phyloP scores from a whole-genome alignment of 2,797 vertebrate species.

The Emys orbicularis region DNA sequence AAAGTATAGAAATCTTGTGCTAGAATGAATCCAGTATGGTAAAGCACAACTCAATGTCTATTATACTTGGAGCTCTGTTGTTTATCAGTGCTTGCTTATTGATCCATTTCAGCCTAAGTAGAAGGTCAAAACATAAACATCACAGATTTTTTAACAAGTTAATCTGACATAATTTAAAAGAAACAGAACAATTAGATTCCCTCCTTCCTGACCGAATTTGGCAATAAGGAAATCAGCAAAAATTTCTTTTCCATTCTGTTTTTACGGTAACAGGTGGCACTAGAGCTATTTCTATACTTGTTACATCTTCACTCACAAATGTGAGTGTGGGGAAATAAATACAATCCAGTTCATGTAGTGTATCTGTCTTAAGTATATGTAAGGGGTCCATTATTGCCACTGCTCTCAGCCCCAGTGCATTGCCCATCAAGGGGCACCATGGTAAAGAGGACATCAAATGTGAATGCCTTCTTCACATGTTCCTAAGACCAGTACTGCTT shows the following conservation, averaged over 20 bases:
- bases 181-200: not conserved
- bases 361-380: not conserved
- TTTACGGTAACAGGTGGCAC: not conserved
- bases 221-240: rapidly evolving
- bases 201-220: not conserved
- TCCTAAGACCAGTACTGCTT: not conserved
- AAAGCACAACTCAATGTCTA: not conserved
- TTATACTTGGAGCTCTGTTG: constrained; percentile 18
- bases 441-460: not conserved
- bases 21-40: not conserved
- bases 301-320: not conserved
- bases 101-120: not conserved
- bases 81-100: not conserved
- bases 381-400: not conserved
- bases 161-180: not conserved
- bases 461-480: not conserved
- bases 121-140: not conserved
- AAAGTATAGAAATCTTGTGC: constrained; percentile 25
- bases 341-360: too few relatives aligned
- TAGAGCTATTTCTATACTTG: not conserved
- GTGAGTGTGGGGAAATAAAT: not conserved
- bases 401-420: not conserved
- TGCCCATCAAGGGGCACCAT: rapidly evolving
- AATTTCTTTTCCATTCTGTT: not conserved
- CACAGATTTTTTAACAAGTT: not conserved